Conservation (phyloP, 2,888 invertebrate species). For the Drosophila nigritarsus region DNA sequence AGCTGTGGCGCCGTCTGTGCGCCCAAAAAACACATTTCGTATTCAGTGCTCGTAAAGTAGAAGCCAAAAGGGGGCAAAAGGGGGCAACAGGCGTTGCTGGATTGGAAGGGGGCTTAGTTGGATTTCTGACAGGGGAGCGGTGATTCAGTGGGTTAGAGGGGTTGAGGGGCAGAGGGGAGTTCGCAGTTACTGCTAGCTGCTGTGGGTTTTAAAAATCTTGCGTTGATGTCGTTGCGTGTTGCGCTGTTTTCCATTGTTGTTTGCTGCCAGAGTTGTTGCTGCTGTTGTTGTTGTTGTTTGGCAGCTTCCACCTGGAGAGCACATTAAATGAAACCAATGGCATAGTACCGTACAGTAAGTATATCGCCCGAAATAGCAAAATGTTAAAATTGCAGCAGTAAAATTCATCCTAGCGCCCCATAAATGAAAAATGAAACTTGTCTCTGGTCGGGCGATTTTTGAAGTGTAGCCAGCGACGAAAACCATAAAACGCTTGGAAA, state of each 20-base stretch:
- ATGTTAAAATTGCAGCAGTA: constrained; percentile 77
- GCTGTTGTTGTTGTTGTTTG: constrained; percentile 33
- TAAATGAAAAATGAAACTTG: constrained; percentile 80
- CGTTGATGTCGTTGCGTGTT: constrained; percentile 67
- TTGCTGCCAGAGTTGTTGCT: constrained; percentile 53
- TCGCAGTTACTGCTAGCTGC: constrained; percentile 58
- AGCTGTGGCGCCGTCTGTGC: constrained; percentile 40
- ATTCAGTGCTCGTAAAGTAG: constrained; percentile 80
- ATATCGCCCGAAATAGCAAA: constrained; percentile 68
- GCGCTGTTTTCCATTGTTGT: constrained; percentile 51
- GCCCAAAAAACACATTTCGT: constrained; percentile 74
- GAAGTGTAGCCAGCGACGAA: constrained; percentile 45
- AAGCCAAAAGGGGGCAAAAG: constrained; percentile 33
- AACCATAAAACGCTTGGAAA: constrained; percentile 50
- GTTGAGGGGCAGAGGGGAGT: neutral
- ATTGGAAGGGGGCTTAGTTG: neutral
- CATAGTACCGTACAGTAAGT: constrained; percentile 31
- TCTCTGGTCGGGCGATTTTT: constrained; percentile 53
- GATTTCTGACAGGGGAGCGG: neutral
- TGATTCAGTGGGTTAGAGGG: neutral
- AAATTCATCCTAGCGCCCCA: constrained; percentile 64
- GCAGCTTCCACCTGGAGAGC: constrained; percentile 60
- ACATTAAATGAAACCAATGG: constrained; percentile 66
- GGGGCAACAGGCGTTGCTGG: neutral
- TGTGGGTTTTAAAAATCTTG: constrained; percentile 79